Conservation (phyloP, 2,113 vertebrate species). For the Argyrosomus japonicus region DNA sequence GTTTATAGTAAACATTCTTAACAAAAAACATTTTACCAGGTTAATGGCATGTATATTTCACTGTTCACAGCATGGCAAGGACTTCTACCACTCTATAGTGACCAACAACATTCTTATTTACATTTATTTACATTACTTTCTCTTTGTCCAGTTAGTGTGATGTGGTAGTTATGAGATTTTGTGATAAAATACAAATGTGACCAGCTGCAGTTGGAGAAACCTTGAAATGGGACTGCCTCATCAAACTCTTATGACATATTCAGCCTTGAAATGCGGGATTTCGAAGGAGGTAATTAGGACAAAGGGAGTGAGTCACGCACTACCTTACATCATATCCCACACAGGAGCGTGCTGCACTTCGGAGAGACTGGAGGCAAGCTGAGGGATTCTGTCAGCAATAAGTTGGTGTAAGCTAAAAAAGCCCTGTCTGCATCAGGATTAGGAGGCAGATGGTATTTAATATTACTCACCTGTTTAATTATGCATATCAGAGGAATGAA, state of each 20-base stretch:
- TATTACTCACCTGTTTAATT: conserved; percentile 40
- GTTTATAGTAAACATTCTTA: background rate
- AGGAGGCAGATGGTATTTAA: conserved; percentile 29
- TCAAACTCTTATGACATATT: conserved; percentile 1
- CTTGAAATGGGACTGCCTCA: background rate
- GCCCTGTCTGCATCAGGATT: conserved; percentile 11
- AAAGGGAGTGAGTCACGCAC: conserved; percentile 49
- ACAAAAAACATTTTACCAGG: background rate
- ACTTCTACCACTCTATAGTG: background rate
- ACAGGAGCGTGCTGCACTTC: conserved; percentile 32
- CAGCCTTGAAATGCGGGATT: conserved; percentile 22
- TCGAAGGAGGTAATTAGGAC: conserved; percentile 48
- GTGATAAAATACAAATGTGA: background rate
- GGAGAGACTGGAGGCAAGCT: conserved; percentile 26
- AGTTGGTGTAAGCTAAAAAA: conserved; percentile 26
- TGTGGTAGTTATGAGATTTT: background rate
- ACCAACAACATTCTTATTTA: background rate
- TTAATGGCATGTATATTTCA: background rate
- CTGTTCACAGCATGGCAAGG: background rate
- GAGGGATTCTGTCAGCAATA: conserved; percentile 27
- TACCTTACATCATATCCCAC: conserved; percentile 56
- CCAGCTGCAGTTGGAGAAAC: background rate
- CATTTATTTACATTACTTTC: no score
- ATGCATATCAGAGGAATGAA: conserved; percentile 31
- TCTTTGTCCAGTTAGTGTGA: background rate